These are phyloP conservation scores for Zosterops hypoxanthus DNA, from an alignment of 2,113 vertebrate genomes.

Conservation along the genomic window DNA sequence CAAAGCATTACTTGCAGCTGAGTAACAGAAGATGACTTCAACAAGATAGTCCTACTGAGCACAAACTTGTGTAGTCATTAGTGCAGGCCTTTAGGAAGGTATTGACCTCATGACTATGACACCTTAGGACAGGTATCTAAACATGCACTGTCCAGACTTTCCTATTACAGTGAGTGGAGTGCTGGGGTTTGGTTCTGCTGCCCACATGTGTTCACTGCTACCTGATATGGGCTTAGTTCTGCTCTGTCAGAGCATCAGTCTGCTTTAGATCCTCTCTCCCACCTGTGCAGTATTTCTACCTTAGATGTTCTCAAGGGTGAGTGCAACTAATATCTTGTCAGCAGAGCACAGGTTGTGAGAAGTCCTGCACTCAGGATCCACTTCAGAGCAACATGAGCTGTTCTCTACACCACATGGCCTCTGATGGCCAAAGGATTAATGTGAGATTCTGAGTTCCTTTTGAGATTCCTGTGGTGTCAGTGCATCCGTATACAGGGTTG, in stretches of 20 bases:
- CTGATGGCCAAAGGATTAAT: not conserved
- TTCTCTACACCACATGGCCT: not conserved
- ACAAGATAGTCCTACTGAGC: not conserved
- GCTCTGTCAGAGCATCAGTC: not conserved
- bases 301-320: not conserved
- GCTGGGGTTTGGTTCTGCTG: not conserved
- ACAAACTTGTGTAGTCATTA: not conserved
- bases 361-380: not conserved
- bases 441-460: not conserved
- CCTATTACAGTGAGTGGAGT: rapidly evolving
- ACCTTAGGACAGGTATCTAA: not conserved
- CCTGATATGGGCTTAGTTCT: not conserved
- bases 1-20: not conserved
- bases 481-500: not conserved
- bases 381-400: not conserved
- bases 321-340: not conserved
- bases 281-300: not conserved
- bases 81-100: not conserved
- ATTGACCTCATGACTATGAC: not conserved
- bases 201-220: not conserved
- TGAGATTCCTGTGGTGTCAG: not conserved
- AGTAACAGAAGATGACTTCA: not conserved
- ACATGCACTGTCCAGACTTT: not conserved
- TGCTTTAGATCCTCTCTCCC: not conserved
- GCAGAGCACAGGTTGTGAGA: not conserved